These are phyloP conservation scores for Pterostichus madidus DNA, from an alignment of 2,888 invertebrate genomes.

Conservation along the genomic window DNA sequence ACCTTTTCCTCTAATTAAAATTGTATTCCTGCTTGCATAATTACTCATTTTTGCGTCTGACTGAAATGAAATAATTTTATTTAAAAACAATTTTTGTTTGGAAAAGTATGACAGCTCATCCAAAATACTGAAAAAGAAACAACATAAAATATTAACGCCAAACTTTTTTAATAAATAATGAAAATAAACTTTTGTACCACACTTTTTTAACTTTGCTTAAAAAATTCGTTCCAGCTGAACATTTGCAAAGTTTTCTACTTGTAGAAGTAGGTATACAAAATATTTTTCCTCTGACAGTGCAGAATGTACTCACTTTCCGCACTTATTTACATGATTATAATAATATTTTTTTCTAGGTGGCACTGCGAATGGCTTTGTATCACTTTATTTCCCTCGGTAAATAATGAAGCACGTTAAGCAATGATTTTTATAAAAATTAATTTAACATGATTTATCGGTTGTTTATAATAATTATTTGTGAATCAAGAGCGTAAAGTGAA, in stretches of 20 bases:
- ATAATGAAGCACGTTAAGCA: too few species aligned
- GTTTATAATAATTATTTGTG: too few species aligned
- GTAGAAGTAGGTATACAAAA: too few species aligned
- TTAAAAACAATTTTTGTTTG: slow-evolving; percentile 44
- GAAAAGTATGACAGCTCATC: slow-evolving; percentile 35
- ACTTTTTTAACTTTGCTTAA: slow-evolving; percentile 6
- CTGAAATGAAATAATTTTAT: slow-evolving; percentile 46
- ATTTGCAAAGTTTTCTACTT: slow-evolving; percentile 22
- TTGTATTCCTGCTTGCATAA: slow-evolving; percentile 33
- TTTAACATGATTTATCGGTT: too few species aligned
- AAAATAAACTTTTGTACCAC: slow-evolving; percentile 23
- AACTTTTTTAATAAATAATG: slow-evolving; percentile 53
- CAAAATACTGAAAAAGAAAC: slow-evolving; percentile 27
- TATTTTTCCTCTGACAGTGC: too few species aligned
- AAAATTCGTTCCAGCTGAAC: slow-evolving; percentile 8
- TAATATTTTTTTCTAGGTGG: too few species aligned
- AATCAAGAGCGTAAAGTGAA: too few species aligned
- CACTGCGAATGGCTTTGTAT: too few species aligned
- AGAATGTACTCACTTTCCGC: too few species aligned
- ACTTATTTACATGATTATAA: too few species aligned
- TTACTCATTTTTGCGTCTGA: slow-evolving; percentile 15
- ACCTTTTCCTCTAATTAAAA: slow-evolving; percentile 21
- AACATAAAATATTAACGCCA: slow-evolving; percentile 37
- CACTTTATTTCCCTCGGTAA: too few species aligned
- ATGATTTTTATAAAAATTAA: too few species aligned